Percentiles rank a stretch among this genome's conserved stretches.
Evolutionary conservation across 2,888 invertebrate species (phyloP).

Genomic region (Orthosia cruda): DNA sequence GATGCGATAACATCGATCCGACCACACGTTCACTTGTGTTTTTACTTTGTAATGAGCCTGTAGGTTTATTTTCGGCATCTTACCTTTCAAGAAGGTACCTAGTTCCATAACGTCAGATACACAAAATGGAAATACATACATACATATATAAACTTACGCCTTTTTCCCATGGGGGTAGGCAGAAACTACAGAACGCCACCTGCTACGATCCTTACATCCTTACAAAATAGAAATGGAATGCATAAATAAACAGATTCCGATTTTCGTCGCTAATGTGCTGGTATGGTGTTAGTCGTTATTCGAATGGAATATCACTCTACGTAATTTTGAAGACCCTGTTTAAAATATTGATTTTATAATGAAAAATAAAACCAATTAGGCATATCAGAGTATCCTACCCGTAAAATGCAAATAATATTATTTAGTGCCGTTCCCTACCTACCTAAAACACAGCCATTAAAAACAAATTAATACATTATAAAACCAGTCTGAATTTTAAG

Average conservation of each 20-base stretch:
- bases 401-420: not conserved
- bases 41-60: constrained; percentile 13
- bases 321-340: too few relatives aligned
- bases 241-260: too few relatives aligned
- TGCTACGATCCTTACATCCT: too few relatives aligned
- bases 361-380: too few relatives aligned
- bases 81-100: not conserved
- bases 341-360: too few relatives aligned
- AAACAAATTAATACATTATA: constrained; percentile 23
- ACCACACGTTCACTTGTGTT: constrained; percentile 16
- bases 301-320: too few relatives aligned
- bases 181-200: too few relatives aligned
- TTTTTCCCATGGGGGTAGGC: too few relatives aligned
- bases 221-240: not conserved
- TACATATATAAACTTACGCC: too few relatives aligned
- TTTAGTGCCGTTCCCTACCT: not conserved
- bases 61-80: not conserved
- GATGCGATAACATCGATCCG: constrained; percentile 28
- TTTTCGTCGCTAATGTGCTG: too few relatives aligned
- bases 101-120: not conserved
- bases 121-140: not conserved
- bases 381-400: not conserved
- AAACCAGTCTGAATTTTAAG: constrained; percentile 14
- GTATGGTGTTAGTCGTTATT: too few relatives aligned
- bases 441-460: not conserved